phyloP scores from a whole-genome alignment of 2,797 vertebrate species.

The Hydrolagus colliei region DNA sequence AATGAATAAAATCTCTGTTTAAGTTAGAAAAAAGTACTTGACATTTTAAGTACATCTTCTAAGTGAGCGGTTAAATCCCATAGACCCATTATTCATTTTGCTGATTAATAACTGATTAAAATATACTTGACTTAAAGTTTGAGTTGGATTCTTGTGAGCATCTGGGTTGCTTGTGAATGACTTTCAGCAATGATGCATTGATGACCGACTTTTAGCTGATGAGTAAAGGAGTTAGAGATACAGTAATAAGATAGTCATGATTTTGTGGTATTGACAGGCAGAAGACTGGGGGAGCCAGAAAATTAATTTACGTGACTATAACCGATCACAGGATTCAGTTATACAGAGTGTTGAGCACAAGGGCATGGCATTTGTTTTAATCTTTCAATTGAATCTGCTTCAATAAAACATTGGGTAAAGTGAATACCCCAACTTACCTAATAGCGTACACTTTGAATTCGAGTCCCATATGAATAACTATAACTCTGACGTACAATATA shows the following conservation, averaged over 20 bases:
- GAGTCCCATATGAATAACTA: background rate
- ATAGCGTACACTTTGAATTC: background rate
- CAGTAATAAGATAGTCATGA: background rate
- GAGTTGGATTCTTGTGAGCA: background rate
- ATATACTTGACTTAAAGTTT: background rate
- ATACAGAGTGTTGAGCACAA: background rate
- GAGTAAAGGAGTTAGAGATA: background rate
- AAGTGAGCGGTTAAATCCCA: background rate
- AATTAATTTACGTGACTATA: background rate
- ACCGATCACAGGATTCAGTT: background rate
- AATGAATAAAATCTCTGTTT: background rate
- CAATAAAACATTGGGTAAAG: background rate
- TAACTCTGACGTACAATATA: background rate
- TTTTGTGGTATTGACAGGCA: background rate
- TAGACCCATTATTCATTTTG: background rate
- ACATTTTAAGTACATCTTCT: background rate
- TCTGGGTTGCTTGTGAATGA: background rate
- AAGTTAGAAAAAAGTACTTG: background rate
- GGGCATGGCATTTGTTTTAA: background rate
- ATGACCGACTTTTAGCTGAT: background rate
- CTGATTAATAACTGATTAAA: slow-evolving; percentile 3
- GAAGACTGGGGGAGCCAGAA: background rate
- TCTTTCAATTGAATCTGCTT: background rate
- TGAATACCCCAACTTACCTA: too few species aligned
- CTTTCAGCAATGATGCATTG: background rate